These are phyloP conservation scores for Boleophthalmus pectinirostris DNA, from an alignment of 2,113 vertebrate species.

Conservation along the genomic window DNA sequence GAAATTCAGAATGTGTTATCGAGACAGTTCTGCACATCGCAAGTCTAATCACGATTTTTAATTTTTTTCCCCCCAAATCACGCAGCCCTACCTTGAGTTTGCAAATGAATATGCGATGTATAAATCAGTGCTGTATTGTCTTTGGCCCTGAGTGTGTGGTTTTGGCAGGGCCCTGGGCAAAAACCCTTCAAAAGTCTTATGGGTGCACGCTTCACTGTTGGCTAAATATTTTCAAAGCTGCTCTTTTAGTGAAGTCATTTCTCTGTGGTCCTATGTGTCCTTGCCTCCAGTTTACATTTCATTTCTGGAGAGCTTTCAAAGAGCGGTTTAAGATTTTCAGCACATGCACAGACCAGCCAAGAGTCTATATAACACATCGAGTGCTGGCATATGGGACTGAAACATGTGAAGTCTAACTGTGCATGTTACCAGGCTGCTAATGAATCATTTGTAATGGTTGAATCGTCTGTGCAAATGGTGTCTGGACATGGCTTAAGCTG, in stretches of 20 bases:
- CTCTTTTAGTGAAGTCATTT: slow-evolving; percentile 13
- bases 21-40: no score
- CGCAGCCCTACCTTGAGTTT: background rate
- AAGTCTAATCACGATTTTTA: no score
- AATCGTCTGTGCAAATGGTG: background rate
- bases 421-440: background rate
- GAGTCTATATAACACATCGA: slow-evolving; percentile 1
- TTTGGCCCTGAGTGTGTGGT: slow-evolving; percentile 6
- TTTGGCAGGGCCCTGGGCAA: background rate
- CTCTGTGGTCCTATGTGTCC: slow-evolving; percentile 11
- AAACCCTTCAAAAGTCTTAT: slow-evolving; percentile 9
- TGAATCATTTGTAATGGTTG: background rate
- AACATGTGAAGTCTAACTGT: background rate
- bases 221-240: slow-evolving; percentile 16
- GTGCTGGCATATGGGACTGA: background rate
- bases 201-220: slow-evolving; percentile 9
- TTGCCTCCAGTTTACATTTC: slow-evolving; percentile 6
- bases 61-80: background rate
- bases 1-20: no score
- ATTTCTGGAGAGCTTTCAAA: slow-evolving; percentile 4
- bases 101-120: background rate
- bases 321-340: slow-evolving; percentile 2
- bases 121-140: slow-evolving; percentile 3
- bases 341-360: background rate
- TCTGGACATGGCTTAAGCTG: background rate